These are phyloP conservation scores for Phataginus tricuspis DNA, from an alignment of 2,797 vertebrate species.

Conservation along the genomic window DNA sequence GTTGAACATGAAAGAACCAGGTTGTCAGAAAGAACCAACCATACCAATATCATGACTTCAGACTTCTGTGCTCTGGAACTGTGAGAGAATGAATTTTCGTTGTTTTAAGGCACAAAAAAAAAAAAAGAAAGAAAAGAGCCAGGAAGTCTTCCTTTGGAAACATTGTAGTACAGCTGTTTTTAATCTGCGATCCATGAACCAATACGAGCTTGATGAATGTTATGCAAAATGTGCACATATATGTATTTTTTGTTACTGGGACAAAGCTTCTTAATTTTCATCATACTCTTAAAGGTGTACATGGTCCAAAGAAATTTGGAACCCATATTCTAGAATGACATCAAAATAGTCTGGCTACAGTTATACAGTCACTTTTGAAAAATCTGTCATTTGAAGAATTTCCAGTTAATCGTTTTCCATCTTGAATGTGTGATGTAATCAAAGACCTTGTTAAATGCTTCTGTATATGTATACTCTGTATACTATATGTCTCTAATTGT, in stretches of 20 bases:
- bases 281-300: background rate
- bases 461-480: background rate
- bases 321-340: background rate
- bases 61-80: background rate
- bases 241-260: background rate
- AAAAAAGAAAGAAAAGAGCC: background rate
- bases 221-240: background rate
- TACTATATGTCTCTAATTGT: background rate
- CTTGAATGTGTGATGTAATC: background rate
- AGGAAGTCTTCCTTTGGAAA: background rate
- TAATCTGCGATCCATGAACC: background rate
- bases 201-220: constrained; percentile 8
- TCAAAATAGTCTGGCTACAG: background rate
- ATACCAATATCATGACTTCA: background rate
- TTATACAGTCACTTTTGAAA: constrained; percentile 4
- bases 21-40: background rate
- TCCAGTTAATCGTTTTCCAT: background rate
- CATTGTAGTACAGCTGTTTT: background rate
- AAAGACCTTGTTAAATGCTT: background rate
- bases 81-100: background rate
- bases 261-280: background rate
- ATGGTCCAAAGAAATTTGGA: background rate
- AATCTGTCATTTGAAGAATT: background rate
- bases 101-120: background rate
- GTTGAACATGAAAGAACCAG: background rate